Base-by-base conservation (phyloP, 2,113 vertebrate genomes). In the Chascanopsetta lugubris region DNA sequence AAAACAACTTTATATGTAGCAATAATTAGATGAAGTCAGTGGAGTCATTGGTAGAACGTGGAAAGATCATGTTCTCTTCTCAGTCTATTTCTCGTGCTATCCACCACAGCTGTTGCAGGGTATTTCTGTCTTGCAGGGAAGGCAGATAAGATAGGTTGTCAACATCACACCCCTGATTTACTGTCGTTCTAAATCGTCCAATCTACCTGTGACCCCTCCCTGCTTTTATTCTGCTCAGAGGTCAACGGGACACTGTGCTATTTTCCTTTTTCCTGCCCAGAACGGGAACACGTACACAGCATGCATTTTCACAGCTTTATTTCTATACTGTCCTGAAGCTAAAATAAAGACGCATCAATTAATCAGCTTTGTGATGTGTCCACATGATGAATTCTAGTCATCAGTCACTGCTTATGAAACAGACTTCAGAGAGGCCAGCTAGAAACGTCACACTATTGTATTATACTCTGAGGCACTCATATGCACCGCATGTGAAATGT, bases 391-490 rank as follows among this genome's bases (percentile, higher is more conserved):
- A 34, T 50, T 29, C 22, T 25, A 32, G 45, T 75, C 45, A 22
- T 32, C 32, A 22, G 43, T 68, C 61, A 21, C 15, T 45, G 12
- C 60, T 75, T 80, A 72, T 59, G 50, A 80, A 82, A 61, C 40
- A 21, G 34, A 17, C 15, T 11, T n/a, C 30, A 47, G 32, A 48
- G 34, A 25, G 36, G 22, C 55, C 22, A 4, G 59, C 36, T 48
- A 26, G 25, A 65, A 51, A 50, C 47, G 54, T 60, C 74, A 63
- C 32, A 25, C 43, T 22, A 38, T 71, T 74, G 72, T 84, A 61
- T 63, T 40, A 2, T n/a, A 40, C 46, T 62, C 38, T 42, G 25
- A 34, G n/a, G n/a, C 64, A 46, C 34, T 69, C 40, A 46, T 13
- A 65, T 24, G 75, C 53, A 67, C 69, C 65, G 62, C 49, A 54